Conservation (phyloP, 2,113 vertebrate species). For the Myxocyprinus asiaticus region DNA sequence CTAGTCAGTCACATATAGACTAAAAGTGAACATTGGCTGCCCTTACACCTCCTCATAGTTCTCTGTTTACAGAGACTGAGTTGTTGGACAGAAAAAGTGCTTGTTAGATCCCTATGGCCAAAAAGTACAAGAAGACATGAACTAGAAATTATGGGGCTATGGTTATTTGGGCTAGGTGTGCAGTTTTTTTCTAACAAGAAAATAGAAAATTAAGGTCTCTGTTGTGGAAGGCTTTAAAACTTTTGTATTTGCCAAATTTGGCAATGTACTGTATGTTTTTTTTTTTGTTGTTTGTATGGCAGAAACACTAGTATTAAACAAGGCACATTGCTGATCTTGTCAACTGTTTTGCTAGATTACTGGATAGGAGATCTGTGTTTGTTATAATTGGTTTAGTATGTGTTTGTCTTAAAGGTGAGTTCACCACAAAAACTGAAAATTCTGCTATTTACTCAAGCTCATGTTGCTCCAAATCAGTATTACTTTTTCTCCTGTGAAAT, state of each 20-base stretch:
- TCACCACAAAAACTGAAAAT: too few species aligned
- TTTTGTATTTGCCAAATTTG: background rate
- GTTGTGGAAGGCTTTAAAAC: background rate
- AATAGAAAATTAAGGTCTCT: background rate
- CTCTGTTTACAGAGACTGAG: conserved; percentile 1
- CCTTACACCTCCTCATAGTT: background rate
- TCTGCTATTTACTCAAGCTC: too few species aligned
- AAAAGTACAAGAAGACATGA: background rate
- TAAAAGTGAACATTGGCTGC: conserved; percentile 4
- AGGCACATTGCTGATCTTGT: too few species aligned
- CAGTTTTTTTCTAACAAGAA: background rate
- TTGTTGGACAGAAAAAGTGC: conserved; percentile 1
- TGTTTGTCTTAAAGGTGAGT: too few species aligned
- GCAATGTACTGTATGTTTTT: background rate
- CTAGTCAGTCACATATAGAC: background rate
- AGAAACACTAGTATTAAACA: background rate
- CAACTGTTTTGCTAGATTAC: too few species aligned
- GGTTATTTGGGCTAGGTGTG: background rate
- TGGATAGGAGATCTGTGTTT: too few species aligned
- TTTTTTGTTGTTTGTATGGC: background rate
- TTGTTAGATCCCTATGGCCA: background rate
- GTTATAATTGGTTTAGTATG: too few species aligned
- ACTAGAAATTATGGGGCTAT: background rate
- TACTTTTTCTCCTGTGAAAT: too few species aligned
- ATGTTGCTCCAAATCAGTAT: too few species aligned